Conservation (phyloP, 2,888 invertebrate genomes). For the Embidobia sp. region DNA sequence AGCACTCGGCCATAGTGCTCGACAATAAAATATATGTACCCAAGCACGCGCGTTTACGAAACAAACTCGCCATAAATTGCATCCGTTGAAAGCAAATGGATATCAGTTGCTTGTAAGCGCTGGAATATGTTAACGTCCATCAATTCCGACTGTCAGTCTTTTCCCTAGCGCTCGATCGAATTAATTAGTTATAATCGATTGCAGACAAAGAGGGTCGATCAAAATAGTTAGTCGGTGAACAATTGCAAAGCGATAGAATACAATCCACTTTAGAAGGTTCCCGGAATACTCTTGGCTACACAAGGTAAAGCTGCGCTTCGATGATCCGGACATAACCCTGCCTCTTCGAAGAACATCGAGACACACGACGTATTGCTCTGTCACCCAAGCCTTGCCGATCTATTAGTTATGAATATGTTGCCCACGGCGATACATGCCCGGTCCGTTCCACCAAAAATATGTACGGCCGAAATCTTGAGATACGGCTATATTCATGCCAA, state of each 20-base stretch:
- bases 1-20: conserved; percentile 22
- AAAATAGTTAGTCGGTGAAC: too few relatives aligned
- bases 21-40: conserved; percentile 45
- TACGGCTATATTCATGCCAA: conserved; percentile 74
- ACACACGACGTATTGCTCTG: conserved; percentile 80
- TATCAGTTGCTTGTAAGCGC: conserved; percentile 13
- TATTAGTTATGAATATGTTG: conserved; percentile 81
- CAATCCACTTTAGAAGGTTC: conserved; percentile 68
- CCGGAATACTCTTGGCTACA: conserved; percentile 72
- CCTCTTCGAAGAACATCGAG: conserved; percentile 74
- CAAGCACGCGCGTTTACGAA: conserved; percentile 37
- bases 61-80: conserved; percentile 47
- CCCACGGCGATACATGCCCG: conserved; percentile 80
- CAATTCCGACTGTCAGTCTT: too few relatives aligned
- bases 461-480: conserved; percentile 70
- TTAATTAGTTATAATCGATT: too few relatives aligned
- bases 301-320: conserved; percentile 68
- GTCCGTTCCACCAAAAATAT: conserved; percentile 76
- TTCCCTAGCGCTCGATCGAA: too few relatives aligned
- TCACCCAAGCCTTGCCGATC: conserved; percentile 79
- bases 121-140: neutral
- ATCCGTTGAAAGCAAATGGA: conserved; percentile 27
- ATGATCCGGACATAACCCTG: conserved; percentile 71
- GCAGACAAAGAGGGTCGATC: too few relatives aligned
- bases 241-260: conserved; percentile 13